Base-by-base conservation (phyloP, 2,888 invertebrate species). In the Labia minor region DNA sequence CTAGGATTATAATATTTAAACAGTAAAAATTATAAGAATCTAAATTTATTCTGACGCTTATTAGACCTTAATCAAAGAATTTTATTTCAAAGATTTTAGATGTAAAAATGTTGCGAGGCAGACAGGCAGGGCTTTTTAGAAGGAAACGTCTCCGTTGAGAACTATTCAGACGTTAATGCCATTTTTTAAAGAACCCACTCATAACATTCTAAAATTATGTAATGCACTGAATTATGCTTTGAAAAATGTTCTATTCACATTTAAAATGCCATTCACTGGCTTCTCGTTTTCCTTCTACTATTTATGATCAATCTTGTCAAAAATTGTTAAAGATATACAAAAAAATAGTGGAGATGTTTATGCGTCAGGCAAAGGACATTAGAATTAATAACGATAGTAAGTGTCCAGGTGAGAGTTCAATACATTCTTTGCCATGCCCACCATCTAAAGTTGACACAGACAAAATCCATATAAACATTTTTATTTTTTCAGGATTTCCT, bases 191-290 rank as follows among this genome's bases (percentile, higher is more conserved):
- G 49, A 14, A 16, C 49, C 49, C 16, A 49, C 26, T 26, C 49
- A 49, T 49, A 16, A 11, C 49, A 49, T 49, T 14, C 16, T 14
- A 11, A 49, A 49, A 49, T 11, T 49, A 49, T 49, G 16, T 49
- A 49, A 49, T 49, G 49, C 49, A 49, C 49, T 49, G 49, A 49
- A 49, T 49, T 49, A 49, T 49, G n/a, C 16, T 49, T 49, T 49
- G 6, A 49, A 49, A 49, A 49, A 49, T 49, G 49, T 49, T 49
- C 49, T 16, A 49, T 49, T 49, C 49, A 8, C 49, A 49, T 49
- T 49, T 14, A 49, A 49, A 49, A 49, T n/a, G 16, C 49, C 16
- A 16, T 49, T 14, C 49, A 49, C n/a, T 16, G 49, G 16, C 3
- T 49, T 14, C 8, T 26, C 26, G 26, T 26, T 26, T 26, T 6